Evolutionary conservation across 2,888 invertebrate genomes (phyloP), one percentile per base, ranked within the genome.

Genomic region (Drosophila testacea): DNA sequence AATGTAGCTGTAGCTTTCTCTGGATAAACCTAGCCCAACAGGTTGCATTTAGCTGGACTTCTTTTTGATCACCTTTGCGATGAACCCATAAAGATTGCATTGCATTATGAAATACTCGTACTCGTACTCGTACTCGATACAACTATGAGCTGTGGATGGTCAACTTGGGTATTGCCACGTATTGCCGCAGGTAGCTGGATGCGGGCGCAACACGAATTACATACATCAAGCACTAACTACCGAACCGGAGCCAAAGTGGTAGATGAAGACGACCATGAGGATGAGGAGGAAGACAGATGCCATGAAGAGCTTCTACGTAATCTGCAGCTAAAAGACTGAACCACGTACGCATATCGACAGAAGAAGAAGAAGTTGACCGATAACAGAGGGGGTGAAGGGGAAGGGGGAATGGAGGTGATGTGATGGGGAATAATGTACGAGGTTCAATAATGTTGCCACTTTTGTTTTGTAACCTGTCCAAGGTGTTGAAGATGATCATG

Each of bases 401-500:
- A 41, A 16, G 7, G 55, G 46, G 28, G 60, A 30, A 54, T 41
- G 30, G 27, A 6, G 39, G 16, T 16, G 16, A 16, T 1, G 39
- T 13, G 54, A 46, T 38, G 39, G 54, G 79, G 71, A 76, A 77
- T 78, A 38, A 48, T 32, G 59, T 48, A 48, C 34, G 59, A 63
- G 63, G 88, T 83, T 83, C 91, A 90, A 90, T 90, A 88, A 90
- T 91, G 91, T 91, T 90, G 88, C 90, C 90, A 89, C 90, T 90
- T 91, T 91, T 90, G 90, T 90, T 90, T 90, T 89, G 90, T 91
- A 92, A 92, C 91, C 92, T 91, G 91, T 91, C 92, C 91, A 89
- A 92, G 92, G 92, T 92, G 92, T 92, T 92, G 92, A 91, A 90
- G 92, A 92, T 92, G 92, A 92, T 90, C 92, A 91, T 91, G 92